Evolutionary conservation across 2,113 vertebrate genomes (phyloP), one percentile per base, ranked within the genome.

Genomic region (Amphiprion percula): DNA sequence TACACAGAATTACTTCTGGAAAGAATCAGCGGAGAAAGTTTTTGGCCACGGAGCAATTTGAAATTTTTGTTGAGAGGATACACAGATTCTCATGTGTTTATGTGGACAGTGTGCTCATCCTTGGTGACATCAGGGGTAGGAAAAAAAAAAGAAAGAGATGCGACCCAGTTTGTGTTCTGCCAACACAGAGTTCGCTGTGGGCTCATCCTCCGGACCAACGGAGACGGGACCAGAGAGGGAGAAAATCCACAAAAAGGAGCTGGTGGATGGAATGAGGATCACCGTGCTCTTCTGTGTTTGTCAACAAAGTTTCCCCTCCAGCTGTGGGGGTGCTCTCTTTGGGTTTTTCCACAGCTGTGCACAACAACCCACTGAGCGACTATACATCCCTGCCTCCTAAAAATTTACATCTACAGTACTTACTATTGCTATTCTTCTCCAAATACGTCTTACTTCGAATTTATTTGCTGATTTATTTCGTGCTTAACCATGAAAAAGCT

Each of bases 141-240:
- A 23, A 53, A 21, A 24, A 30, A 19, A 68, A 21, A 52, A 37
- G 21, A 49, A 33, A 10, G 26, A 46, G 70, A 37, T n/a, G 23
- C 85, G 88, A 83, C 79, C 71, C 85, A 88, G 59, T 88, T 92
- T 84, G 16, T 49, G 50, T 28, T 64, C 54, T 78, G 86, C 84
- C 86, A 26, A 68, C 21, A 1, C 17, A 77, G 56, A 46, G 63
- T 72, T 83, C 72, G 41, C 62, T 82, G 61, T 67, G 78, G 64
- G 39, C 80, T 80, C 79, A 21, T 82, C 47, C 49, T 59, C 46
- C 0, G 17, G 79, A 77, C 75, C 68, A 68, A 82, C 52, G 50
- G 66, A 74, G 82, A 78, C 70, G 62, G 54, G 16, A 30, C 53
- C 53, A 77, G 71, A 84, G 70, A 37, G 68, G 77, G 16, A 7